A percentile compares a stretch with the other conserved stretches of the same genome.
Evolutionary conservation across 2,113 vertebrate genomes (phyloP).

Genomic region (Pomatorhinus ruficollis): DNA sequence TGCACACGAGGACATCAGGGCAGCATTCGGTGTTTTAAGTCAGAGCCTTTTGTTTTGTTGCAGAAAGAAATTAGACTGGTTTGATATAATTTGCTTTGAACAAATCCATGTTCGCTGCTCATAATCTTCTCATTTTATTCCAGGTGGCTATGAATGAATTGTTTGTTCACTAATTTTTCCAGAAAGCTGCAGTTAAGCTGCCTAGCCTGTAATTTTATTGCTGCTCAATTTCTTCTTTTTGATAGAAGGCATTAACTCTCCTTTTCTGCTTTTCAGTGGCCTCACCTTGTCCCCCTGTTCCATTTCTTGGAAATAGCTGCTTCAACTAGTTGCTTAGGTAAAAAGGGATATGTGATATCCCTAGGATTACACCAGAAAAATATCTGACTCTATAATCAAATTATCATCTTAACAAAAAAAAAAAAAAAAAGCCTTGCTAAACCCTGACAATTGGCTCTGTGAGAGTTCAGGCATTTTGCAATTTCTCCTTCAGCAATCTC

Average conservation of each 20-base stretch:
- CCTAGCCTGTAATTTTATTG: constrained; percentile 15
- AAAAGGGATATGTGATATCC: not conserved
- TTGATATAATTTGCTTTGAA: constrained; percentile 12
- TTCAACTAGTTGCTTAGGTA: not conserved
- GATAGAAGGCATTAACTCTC: constrained; percentile 9
- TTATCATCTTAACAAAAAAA: not conserved
- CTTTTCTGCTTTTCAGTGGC: not conserved
- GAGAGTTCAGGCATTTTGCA: not conserved
- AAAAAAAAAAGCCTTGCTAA: not conserved
- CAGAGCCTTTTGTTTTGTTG: not conserved
- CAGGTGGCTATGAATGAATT: not conserved
- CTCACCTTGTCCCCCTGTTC: not conserved
- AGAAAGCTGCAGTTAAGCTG: constrained; percentile 8
- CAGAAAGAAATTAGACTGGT: not conserved
- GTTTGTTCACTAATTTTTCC: constrained; percentile 19
- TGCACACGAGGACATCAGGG: not conserved
- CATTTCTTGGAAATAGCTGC: not conserved
- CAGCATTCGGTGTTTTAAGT: not conserved
- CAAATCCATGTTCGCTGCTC: not conserved
- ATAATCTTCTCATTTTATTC: not conserved
- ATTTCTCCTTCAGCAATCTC: not conserved
- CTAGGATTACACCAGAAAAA: not conserved
- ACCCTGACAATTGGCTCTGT: not conserved
- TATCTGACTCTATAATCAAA: not conserved
- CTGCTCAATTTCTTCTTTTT: not conserved